Conservation (phyloP, 1,140 invertebrate species). For the Halesus radiatus region DNA sequence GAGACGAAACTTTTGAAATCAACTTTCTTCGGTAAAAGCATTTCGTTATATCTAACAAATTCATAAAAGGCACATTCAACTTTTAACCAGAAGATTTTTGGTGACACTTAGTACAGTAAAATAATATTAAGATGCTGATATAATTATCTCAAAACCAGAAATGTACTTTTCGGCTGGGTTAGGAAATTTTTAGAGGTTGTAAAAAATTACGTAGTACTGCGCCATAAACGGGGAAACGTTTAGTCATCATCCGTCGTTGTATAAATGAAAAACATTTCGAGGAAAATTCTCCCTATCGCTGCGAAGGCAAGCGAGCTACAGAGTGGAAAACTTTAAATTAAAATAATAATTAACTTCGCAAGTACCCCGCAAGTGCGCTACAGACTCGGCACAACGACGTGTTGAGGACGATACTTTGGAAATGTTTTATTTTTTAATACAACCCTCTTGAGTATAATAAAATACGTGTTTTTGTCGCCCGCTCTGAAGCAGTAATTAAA, state of each 20-base stretch:
- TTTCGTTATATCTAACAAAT: not conserved
- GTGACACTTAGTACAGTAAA: not conserved
- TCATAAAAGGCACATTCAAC: not conserved
- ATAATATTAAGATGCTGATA: not conserved
- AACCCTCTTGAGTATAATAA: slow-evolving; percentile 25
- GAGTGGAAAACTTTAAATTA: slow-evolving; percentile 57
- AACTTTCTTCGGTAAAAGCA: not conserved
- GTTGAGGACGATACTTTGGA: slow-evolving; percentile 23
- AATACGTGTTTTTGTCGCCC: slow-evolving; percentile 36
- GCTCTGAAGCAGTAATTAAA: slow-evolving; percentile 26
- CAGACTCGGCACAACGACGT: slow-evolving; percentile 31
- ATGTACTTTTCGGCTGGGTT: not conserved
- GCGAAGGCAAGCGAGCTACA: slow-evolving; percentile 40
- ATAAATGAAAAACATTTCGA: slow-evolving; percentile 45
- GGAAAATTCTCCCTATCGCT: slow-evolving; percentile 43
- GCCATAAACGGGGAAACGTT: slow-evolving; percentile 44
- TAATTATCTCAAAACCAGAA: slow-evolving; percentile 17
- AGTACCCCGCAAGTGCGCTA: slow-evolving; percentile 41
- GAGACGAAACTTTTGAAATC: too few relatives aligned
- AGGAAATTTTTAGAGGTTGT: slow-evolving; percentile 34
- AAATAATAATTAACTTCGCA: slow-evolving; percentile 55
- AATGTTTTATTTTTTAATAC: slow-evolving; percentile 55
- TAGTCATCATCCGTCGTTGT: slow-evolving; percentile 37
- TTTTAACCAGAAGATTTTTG: not conserved
- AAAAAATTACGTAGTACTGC: slow-evolving; percentile 41